phyloP scores from a whole-genome alignment of 2,113 vertebrate genomes.

The Craseonycteris thonglongyai region DNA sequence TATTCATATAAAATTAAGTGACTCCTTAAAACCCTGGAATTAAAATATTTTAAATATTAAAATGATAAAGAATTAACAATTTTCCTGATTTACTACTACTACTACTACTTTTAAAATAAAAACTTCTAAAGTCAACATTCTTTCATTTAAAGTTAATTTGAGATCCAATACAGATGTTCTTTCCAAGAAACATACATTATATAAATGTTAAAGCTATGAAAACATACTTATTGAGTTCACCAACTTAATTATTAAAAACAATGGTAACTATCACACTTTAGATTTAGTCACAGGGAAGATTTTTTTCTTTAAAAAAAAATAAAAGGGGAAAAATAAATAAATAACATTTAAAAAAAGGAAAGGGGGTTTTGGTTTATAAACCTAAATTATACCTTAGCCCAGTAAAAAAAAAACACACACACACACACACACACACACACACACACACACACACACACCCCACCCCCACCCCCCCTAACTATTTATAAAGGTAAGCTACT shows the following conservation, averaged over 20 bases:
- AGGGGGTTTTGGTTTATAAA: neutral
- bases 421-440: too few species aligned
- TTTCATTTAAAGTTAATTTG: neutral
- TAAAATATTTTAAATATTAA: constrained; percentile 29
- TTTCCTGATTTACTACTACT: neutral
- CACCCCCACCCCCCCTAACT: too few species aligned
- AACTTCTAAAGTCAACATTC: neutral
- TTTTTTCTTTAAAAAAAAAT: neutral
- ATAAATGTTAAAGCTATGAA: neutral
- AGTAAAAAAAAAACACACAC: too few species aligned
- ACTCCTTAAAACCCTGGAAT: neutral
- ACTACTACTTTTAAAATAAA: neutral
- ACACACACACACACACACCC: too few species aligned
- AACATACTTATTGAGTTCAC: neutral
- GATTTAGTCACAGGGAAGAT: neutral
- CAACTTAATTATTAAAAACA: neutral
- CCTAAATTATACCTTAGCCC: neutral
- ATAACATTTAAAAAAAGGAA: too few species aligned
- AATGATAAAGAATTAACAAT: neutral
- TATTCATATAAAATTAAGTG: neutral
- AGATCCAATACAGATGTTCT: neutral
- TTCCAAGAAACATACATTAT: neutral
- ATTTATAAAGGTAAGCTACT: neutral
- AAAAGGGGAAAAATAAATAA: too few species aligned
- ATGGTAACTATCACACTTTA: neutral